Evolutionary conservation across 92 coral and sea anemone species (phyloP).

Genomic region (Isaurus tuberculatus): DNA sequence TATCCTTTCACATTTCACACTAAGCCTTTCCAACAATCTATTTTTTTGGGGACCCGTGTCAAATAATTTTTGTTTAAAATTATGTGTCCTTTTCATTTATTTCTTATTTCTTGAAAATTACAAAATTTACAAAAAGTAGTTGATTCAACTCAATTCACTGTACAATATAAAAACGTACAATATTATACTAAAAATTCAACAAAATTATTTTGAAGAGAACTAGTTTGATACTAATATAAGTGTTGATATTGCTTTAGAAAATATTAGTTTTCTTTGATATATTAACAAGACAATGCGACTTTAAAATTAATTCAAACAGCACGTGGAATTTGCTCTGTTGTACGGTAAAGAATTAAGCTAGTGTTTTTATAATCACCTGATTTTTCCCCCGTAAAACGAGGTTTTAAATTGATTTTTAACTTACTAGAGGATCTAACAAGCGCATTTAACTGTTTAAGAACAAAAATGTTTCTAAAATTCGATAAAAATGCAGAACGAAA

Average conservation of each 20-base stretch:
- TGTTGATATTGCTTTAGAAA: background rate
- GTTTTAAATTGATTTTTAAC: background rate
- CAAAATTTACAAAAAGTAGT: no score
- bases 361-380: background rate
- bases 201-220: background rate
- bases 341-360: background rate
- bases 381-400: background rate
- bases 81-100: no score
- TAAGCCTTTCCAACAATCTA: no score
- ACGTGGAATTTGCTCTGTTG: slow-evolving; percentile 1
- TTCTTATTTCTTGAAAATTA: no score
- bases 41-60: no score
- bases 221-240: background rate
- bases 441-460: background rate
- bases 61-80: no score
- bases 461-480: no score
- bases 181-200: background rate
- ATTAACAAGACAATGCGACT: background rate
- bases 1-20: no score
- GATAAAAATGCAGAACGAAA: background rate
- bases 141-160: no score
- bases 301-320: background rate
- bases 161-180: no score
- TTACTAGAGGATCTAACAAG: background rate
- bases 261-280: background rate